A percentile compares a stretch with the other conserved stretches of the same genome.
Conservation (phyloP, 2,797 vertebrate species). For the Austrolebias charrua region DNA sequence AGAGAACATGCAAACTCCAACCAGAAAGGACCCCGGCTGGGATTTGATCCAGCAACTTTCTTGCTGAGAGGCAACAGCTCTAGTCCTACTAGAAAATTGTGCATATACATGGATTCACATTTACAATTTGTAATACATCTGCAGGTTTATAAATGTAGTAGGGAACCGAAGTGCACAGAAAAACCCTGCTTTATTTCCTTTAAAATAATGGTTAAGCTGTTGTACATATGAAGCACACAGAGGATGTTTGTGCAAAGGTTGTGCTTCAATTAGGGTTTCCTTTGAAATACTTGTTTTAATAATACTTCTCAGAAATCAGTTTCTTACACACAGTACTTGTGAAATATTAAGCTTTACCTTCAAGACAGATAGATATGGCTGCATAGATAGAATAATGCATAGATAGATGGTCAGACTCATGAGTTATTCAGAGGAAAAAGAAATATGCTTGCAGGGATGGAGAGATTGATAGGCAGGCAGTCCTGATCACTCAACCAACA, state of each 20-base stretch:
- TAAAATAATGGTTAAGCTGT: neutral
- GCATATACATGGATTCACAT: neutral
- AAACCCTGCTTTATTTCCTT: neutral
- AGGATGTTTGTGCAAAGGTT: slow-evolving; percentile 1
- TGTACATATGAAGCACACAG: neutral
- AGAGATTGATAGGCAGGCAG: slow-evolving; percentile 67
- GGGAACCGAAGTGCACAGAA: too few relatives aligned
- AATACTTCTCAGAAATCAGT: slow-evolving; percentile 31
- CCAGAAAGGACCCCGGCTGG: too few relatives aligned
- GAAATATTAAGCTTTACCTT: slow-evolving; percentile 17
- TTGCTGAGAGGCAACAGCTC: too few relatives aligned
- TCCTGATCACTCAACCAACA: slow-evolving; percentile 73
- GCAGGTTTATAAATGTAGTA: too few relatives aligned
- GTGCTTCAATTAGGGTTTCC: slow-evolving; percentile 8
- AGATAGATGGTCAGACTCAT: slow-evolving; percentile 5
- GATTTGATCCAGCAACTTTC: too few relatives aligned
- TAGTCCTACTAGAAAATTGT: neutral
- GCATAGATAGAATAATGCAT: neutral
- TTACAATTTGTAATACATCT: neutral
- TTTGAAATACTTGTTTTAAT: slow-evolving; percentile 18
- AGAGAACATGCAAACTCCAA: too few relatives aligned
- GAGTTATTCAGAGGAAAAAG: slow-evolving; percentile 55
- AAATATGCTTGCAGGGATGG: slow-evolving; percentile 30
- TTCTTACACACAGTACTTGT: slow-evolving; percentile 4
- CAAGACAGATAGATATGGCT: neutral